phyloP scores from a whole-genome alignment of 2,113 vertebrate genomes.

The Excalfactoria chinensis region DNA sequence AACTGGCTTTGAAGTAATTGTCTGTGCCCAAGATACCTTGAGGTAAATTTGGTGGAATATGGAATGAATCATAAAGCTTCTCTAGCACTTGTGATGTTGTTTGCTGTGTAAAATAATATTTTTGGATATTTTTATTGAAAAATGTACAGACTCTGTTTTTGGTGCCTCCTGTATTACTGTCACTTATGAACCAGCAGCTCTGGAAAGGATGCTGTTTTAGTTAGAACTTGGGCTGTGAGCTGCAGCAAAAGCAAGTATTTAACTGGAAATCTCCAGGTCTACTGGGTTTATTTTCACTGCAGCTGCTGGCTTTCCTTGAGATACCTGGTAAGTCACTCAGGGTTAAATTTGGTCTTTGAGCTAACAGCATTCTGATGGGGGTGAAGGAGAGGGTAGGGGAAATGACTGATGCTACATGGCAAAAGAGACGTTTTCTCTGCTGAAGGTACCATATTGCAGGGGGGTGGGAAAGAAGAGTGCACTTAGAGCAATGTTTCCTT shows the following conservation, averaged over 20 bases:
- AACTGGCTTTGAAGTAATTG: constrained; percentile 12
- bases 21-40: neutral
- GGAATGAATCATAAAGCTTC: neutral
- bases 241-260: constrained; percentile 3
- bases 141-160: neutral
- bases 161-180: constrained; percentile 20
- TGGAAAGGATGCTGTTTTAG: constrained; percentile 10
- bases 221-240: neutral
- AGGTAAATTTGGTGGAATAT: constrained; percentile 27
- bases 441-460: neutral
- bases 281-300: neutral
- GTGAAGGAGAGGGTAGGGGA: neutral
- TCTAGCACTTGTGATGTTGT: neutral
- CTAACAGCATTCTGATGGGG: neutral
- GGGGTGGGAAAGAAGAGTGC: neutral
- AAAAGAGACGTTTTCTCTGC: neutral
- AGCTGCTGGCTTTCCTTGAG: neutral
- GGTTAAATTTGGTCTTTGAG: neutral
- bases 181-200: constrained; percentile 38
- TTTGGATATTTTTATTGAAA: constrained; percentile 30
- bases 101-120: constrained; percentile 16
- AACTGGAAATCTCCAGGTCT: constrained; percentile 7
- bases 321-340: constrained; percentile 20
- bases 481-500: neutral
- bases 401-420: neutral